Evolutionary conservation across 2,888 invertebrate species (phyloP).

Genomic region (Phlogophora meticulosa): DNA sequence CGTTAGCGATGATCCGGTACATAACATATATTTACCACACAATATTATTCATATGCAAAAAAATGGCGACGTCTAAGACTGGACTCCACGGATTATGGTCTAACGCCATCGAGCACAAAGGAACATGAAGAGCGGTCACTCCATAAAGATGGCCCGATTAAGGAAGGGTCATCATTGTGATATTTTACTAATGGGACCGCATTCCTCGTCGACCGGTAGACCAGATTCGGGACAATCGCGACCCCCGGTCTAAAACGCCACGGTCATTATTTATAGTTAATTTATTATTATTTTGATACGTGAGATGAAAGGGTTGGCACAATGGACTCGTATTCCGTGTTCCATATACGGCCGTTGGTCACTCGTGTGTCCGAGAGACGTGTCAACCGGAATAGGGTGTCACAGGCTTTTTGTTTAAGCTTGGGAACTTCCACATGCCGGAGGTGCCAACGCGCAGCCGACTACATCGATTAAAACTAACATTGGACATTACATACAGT

Average conservation of each 20-base stretch:
- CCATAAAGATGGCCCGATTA: conserved; percentile 89
- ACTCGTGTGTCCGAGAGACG: conserved; percentile 71
- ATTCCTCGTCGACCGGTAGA: conserved; percentile 87
- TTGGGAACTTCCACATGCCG: conserved; percentile 71
- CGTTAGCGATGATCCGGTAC: conserved; percentile 58
- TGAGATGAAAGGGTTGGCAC: conserved; percentile 87
- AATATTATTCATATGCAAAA: conserved; percentile 86
- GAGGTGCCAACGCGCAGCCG: conserved; percentile 40
- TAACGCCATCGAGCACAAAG: conserved; percentile 84
- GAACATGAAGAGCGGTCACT: conserved; percentile 85
- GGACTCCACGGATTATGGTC: conserved; percentile 87
- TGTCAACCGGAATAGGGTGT: conserved; percentile 73
- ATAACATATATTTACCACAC: conserved; percentile 65
- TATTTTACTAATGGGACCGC: conserved; percentile 89
- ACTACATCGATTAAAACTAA: conserved; percentile 39
- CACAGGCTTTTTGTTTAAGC: conserved; percentile 72
- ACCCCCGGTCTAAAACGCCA: conserved; percentile 69
- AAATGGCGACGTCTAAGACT: conserved; percentile 75
- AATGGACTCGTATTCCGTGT: conserved; percentile 84
- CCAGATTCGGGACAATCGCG: conserved; percentile 76
- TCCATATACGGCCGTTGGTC: conserved; percentile 81
- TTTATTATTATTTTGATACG: conserved; percentile 91
- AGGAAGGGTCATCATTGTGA: conserved; percentile 85
- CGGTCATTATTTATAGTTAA: conserved; percentile 88
- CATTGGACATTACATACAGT: conserved; percentile 8